Evolutionary conservation across 2,113 vertebrate species (phyloP), one percentile per base, ranked within the genome.

Genomic region (Chionodraco myersi): DNA sequence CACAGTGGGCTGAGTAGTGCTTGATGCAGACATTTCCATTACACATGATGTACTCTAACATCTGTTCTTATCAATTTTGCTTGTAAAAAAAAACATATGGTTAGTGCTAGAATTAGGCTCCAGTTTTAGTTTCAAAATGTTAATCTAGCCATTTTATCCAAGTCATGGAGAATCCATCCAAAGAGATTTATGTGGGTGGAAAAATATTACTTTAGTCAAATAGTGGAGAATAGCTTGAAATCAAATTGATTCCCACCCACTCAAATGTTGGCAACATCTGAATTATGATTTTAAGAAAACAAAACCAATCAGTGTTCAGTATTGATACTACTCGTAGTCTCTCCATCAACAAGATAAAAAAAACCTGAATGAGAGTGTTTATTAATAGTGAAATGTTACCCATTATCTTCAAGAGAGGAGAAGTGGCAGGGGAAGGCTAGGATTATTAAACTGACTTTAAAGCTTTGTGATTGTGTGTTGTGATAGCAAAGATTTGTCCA

Each of bases 221-320:
- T 75, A 63, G 44, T 61, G 34, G 15, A 76, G 51, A 75, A 36
- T 47, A 7, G 2, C 54, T 48, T 61, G 53, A 63, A 30, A 65
- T 68, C 34, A 30, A 75, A 80, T 67, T 81, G 56, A 72, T 57
- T 84, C 47, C 26, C 53, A 69, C 66, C 82, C 75, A 80, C 51
- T 70, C 45, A 64, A 79, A 59, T 45, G 65, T 48, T 72, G 54
- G 64, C 64, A 75, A 73, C 14, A 63, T 69, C 34, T 57, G 52
- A 80, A 77, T 73, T 45, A 62, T 49, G 69, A 70, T 45, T 56
- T 51, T n/a, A 66, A 41, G 30, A 67, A 65, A 34, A 65, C 47
- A 47, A 64, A 49, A 62, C 3, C 68, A 73, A 36, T 80, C 65
- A 80, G 61, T 72, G 60, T 56, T 61, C 21, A 59, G 30, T 18